Evolutionary conservation across 1,140 invertebrate genomes (phyloP).

Genomic region (Conus betulinus): DNA sequence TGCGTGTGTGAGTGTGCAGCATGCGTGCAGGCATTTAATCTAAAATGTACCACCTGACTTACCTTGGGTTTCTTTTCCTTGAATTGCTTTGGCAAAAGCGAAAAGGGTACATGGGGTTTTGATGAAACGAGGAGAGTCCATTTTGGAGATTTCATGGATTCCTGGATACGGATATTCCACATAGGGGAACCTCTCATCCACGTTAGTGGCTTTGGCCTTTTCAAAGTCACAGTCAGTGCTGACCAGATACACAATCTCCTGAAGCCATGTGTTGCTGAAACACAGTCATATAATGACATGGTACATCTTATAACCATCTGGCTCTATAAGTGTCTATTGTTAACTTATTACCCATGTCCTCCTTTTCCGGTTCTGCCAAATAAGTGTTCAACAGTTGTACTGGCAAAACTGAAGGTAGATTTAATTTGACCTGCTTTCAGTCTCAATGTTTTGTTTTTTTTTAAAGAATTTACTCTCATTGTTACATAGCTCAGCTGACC

Average conservation of each 20-base stretch:
- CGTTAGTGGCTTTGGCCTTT: slow-evolving; percentile 63
- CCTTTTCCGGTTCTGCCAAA: too few relatives aligned
- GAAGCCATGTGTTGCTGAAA: slow-evolving; percentile 78
- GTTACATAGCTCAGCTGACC: too few relatives aligned
- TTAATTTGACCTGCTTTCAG: too few relatives aligned
- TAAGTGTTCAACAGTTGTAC: too few relatives aligned
- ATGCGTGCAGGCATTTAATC: too few relatives aligned
- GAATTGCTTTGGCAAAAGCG: slow-evolving; percentile 72
- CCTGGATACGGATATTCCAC: slow-evolving; percentile 77
- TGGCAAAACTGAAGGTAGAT: too few relatives aligned
- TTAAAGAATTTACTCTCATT: too few relatives aligned
- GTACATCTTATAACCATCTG: too few relatives aligned
- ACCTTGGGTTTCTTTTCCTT: slow-evolving; percentile 79
- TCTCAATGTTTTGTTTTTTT: too few relatives aligned
- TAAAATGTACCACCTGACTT: background rate
- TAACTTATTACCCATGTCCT: too few relatives aligned
- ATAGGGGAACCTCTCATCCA: slow-evolving; percentile 77
- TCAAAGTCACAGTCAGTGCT: slow-evolving; percentile 72
- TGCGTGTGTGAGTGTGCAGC: too few relatives aligned
- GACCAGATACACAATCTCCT: slow-evolving; percentile 78
- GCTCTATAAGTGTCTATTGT: too few relatives aligned
- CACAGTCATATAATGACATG: background rate
- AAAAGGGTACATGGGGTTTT: slow-evolving; percentile 77
- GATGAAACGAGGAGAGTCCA: slow-evolving; percentile 71
- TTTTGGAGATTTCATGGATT: slow-evolving; percentile 65